Conservation (phyloP, 2,888 invertebrate species). For the Temnothorax unifasciatus region DNA sequence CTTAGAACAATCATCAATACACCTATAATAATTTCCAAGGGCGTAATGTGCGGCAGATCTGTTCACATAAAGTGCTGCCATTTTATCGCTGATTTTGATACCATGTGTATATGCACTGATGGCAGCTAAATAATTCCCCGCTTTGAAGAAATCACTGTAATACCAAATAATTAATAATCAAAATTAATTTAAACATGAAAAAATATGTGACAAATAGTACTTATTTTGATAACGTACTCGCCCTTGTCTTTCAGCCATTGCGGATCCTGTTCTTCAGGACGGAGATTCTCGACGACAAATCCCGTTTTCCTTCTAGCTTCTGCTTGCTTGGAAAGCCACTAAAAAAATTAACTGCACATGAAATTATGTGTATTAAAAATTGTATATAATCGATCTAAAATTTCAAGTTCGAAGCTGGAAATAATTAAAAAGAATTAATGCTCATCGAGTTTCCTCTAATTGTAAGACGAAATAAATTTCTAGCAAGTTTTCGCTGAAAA, state of each 20-base stretch:
- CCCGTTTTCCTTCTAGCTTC: constrained; percentile 90
- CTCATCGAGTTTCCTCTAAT: neutral
- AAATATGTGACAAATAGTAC: neutral
- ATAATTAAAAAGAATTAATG: neutral
- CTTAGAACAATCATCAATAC: constrained; percentile 88
- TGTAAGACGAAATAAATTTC: neutral
- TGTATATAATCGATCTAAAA: neutral
- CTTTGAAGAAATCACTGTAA: constrained; percentile 90
- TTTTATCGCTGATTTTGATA: constrained; percentile 91
- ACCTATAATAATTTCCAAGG: constrained; percentile 91
- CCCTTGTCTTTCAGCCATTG: constrained; percentile 94
- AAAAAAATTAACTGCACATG: constrained; percentile 46
- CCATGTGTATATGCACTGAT: constrained; percentile 94
- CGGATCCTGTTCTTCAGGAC: constrained; percentile 94
- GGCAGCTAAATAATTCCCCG: constrained; percentile 92
- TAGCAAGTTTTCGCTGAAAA: neutral
- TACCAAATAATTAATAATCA: constrained; percentile 22
- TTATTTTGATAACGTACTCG: constrained; percentile 87
- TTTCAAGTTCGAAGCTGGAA: neutral
- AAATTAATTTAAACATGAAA: constrained; percentile 31
- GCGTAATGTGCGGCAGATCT: constrained; percentile 94
- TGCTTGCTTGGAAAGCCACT: constrained; percentile 93
- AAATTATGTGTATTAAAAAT: neutral
- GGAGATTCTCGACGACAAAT: constrained; percentile 91
- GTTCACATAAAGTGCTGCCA: constrained; percentile 92